Conservation (phyloP, 2,113 vertebrate species). For the Nothocercus julius region DNA sequence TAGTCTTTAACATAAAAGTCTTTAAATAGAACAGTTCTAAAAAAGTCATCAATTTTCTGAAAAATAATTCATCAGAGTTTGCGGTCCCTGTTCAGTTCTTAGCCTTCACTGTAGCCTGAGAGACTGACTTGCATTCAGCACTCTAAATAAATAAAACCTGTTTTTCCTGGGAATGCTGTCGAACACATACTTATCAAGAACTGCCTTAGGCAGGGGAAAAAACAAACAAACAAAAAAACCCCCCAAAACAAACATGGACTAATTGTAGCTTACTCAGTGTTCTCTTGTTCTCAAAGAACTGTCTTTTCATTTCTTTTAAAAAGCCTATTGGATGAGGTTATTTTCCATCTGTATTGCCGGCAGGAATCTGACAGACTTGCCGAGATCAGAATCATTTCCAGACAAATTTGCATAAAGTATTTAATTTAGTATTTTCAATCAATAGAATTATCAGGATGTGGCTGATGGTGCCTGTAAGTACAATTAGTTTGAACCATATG, state of each 20-base stretch:
- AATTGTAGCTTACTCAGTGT: neutral
- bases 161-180: slow-evolving; percentile 4
- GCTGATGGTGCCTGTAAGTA: neutral
- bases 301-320: slow-evolving; percentile 2
- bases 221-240: neutral
- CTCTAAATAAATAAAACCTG: neutral
- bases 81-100: neutral
- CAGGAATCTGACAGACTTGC: slow-evolving; percentile 8
- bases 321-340: neutral
- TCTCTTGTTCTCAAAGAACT: slow-evolving; percentile 11
- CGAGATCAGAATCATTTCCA: neutral
- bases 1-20: neutral
- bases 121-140: neutral
- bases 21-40: slow-evolving; percentile 11
- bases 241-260: neutral
- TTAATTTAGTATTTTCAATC: slow-evolving; percentile 50
- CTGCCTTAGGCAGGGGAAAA: neutral
- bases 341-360: slow-evolving; percentile 26
- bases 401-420: slow-evolving; percentile 1
- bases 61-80: slow-evolving; percentile 34
- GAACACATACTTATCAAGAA: neutral
- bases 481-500: neutral
- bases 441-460: slow-evolving; percentile 37
- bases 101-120: neutral
- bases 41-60: neutral